Evolutionary conservation across 2,888 invertebrate genomes (phyloP).

Genomic region (Amphipoea oculea): DNA sequence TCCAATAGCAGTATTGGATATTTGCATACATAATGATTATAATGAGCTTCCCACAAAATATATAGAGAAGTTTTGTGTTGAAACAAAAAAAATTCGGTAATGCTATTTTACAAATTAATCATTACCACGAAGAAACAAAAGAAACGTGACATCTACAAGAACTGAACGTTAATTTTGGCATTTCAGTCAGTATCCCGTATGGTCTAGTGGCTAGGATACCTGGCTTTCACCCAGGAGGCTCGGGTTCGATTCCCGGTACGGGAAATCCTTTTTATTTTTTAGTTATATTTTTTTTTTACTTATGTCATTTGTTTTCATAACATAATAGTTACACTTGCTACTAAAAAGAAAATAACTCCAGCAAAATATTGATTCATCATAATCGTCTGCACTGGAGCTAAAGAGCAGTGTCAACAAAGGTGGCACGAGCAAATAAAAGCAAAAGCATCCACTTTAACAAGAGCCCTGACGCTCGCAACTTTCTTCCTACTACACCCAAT

Average conservation of each 20-base stretch:
- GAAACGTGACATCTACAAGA: neutral
- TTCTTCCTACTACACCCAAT: conserved; percentile 31
- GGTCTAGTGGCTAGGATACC: conserved; percentile 94
- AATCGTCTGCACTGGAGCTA: conserved; percentile 56
- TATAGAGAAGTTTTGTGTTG: accelerated
- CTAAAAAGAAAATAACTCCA: neutral
- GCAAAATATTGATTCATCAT: conserved; percentile 41
- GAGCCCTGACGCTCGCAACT: conserved; percentile 55
- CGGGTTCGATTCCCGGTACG: conserved; percentile 94
- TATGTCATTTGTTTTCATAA: neutral
- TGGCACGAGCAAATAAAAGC: conserved; percentile 69
- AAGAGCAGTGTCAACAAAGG: conserved; percentile 73
- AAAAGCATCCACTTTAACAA: conserved; percentile 59
- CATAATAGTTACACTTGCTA: too few relatives aligned
- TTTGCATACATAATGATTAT: too few relatives aligned
- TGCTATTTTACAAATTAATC: neutral
- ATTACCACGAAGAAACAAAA: neutral
- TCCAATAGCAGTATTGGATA: neutral
- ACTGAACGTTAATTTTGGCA: conserved; percentile 17
- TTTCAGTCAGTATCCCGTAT: conserved; percentile 83
- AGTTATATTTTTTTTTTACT: accelerated
- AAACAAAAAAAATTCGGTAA: neutral
- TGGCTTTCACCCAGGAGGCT: conserved; percentile 94
- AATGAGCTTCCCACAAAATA: neutral
- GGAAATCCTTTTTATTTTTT: conserved; percentile 79